Percentiles rank a stretch among this genome's conserved stretches.
phyloP scores from a whole-genome alignment of 1,140 invertebrate species.

The Macrobrachium nipponense region DNA sequence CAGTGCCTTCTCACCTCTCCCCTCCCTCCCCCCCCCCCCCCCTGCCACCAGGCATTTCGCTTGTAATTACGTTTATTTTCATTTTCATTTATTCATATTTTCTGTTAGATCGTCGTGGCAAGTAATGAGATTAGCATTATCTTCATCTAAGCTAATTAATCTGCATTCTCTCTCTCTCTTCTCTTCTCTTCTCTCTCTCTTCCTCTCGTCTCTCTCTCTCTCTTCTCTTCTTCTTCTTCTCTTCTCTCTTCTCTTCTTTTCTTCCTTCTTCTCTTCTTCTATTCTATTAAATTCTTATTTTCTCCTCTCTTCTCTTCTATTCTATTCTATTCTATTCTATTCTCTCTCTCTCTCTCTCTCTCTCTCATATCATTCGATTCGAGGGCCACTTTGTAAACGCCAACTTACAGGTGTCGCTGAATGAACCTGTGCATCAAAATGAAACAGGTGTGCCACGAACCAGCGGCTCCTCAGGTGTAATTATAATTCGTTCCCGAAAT shows the following conservation, averaged over 20 bases:
- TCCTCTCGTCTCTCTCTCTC: constrained; percentile 29
- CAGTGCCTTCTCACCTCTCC: no score
- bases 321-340: constrained; percentile 7
- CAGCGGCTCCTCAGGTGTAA: no score
- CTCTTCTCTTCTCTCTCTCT: constrained; percentile 23
- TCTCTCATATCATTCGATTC: not conserved
- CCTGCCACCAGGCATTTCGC: not conserved
- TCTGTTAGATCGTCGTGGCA: not conserved
- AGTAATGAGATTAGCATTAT: not conserved
- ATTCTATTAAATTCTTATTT: not conserved
- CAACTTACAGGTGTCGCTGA: no score
- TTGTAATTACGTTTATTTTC: not conserved
- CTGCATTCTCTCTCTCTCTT: not conserved
- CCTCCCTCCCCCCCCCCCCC: not conserved
- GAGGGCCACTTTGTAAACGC: no score
- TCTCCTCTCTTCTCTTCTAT: not conserved
- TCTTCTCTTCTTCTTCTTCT: constrained; percentile 17
- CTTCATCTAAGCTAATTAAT: no score
- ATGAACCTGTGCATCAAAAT: no score
- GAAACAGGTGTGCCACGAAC: no score
- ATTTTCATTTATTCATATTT: not conserved
- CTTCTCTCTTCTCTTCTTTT: constrained; percentile 2
- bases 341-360: constrained; percentile 40
- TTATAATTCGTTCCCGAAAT: no score
- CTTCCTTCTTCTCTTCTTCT: constrained; percentile 1